Percentiles rank a stretch among this genome's conserved stretches.
Conservation (phyloP, 2,888 invertebrate species). For the Leptinotarsa haldemani region DNA sequence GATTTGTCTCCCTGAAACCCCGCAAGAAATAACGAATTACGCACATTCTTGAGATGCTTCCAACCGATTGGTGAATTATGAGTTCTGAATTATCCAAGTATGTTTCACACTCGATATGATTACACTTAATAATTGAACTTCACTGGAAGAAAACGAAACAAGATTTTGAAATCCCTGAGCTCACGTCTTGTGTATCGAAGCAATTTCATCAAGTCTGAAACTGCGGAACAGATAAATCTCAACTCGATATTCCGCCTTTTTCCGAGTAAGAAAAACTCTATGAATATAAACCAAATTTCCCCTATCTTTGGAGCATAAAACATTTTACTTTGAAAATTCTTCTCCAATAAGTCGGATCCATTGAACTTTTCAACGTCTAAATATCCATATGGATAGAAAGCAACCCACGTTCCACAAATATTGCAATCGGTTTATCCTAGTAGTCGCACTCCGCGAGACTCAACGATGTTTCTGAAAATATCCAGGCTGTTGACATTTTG, state of each 20-base stretch:
- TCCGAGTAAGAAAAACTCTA: background rate
- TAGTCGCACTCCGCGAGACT: background rate
- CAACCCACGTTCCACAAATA: slow-evolving; percentile 7
- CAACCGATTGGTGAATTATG: no score
- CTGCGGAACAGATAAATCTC: background rate
- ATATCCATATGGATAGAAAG: background rate
- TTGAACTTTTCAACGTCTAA: background rate
- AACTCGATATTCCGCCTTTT: background rate
- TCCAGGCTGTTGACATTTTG: slow-evolving; percentile 15
- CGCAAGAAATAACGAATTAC: background rate
- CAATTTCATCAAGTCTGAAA: background rate
- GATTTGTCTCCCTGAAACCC: background rate
- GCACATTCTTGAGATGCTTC: no score
- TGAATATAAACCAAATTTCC: background rate
- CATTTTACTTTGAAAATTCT: background rate
- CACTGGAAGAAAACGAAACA: no score
- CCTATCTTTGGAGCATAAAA: background rate
- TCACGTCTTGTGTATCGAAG: background rate
- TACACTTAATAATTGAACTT: no score
- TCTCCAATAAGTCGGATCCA: slow-evolving; percentile 3
- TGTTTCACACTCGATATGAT: no score
- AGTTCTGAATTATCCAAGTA: no score
- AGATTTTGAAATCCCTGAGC: no score
- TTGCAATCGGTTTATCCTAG: slow-evolving; percentile 4
- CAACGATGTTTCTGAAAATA: background rate